Conservation (phyloP, 2,888 invertebrate species). For the Andrena haemorrhoa region DNA sequence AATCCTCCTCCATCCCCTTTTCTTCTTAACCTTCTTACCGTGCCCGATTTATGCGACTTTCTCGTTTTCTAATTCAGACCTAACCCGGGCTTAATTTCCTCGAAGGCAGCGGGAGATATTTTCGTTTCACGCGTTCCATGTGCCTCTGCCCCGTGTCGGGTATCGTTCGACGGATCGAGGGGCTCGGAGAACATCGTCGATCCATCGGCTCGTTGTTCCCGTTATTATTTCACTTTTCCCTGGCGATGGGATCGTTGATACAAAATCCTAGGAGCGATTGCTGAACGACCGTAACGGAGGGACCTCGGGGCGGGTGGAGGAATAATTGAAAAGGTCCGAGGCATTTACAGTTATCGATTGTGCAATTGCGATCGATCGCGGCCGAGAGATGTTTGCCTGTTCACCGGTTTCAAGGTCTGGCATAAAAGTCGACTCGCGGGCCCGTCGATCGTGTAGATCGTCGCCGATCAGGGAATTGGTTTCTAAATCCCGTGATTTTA, state of each 20-base stretch:
- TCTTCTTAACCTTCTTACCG: slow-evolving; percentile 22
- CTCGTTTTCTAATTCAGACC: slow-evolving; percentile 56
- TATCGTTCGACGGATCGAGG: not conserved
- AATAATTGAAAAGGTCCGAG: slow-evolving; percentile 60
- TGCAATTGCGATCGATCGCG: slow-evolving; percentile 52
- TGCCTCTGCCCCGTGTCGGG: slow-evolving; percentile 12
- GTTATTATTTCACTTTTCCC: slow-evolving; percentile 16
- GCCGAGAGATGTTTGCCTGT: slow-evolving; percentile 42
- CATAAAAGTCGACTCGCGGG: slow-evolving; percentile 28
- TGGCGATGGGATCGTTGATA: slow-evolving; percentile 21
- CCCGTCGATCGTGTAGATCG: slow-evolving; percentile 22
- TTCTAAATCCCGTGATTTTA: slow-evolving; percentile 33
- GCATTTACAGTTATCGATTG: slow-evolving; percentile 56
- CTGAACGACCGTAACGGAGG: slow-evolving; percentile 26
- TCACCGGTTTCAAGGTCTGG: slow-evolving; percentile 37
- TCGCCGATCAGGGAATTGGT: not conserved
- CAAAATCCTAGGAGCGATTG: slow-evolving; percentile 34
- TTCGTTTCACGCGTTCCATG: slow-evolving; percentile 55
- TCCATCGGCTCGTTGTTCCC: slow-evolving; percentile 26
- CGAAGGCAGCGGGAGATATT: slow-evolving; percentile 42
- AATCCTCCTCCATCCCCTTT: slow-evolving; percentile 39
- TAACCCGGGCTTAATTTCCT: slow-evolving; percentile 44
- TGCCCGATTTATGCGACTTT: slow-evolving; percentile 56
- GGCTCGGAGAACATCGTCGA: not conserved
- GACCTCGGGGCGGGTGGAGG: slow-evolving; percentile 32